Evolutionary conservation across 2,113 vertebrate genomes (phyloP).

Genomic region (Leptocoma aspasia): DNA sequence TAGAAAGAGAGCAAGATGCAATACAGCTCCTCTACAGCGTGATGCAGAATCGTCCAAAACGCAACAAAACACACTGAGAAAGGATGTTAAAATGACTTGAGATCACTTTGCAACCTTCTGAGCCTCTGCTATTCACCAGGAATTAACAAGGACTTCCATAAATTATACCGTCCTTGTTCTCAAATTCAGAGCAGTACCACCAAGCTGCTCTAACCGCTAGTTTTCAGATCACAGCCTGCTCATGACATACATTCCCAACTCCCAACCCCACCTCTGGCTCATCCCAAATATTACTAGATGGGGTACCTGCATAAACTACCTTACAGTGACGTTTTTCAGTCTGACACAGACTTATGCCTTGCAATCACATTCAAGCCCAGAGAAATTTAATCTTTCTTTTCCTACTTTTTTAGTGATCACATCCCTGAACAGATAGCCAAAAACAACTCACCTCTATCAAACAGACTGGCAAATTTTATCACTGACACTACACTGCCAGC

Average conservation of each 20-base stretch:
- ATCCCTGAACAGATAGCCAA: not conserved
- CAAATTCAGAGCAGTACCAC: not conserved
- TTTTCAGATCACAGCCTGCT: not conserved
- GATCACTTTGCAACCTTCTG: not conserved
- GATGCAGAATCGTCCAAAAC: not conserved
- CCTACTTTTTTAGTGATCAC: accelerated
- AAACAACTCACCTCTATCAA: not conserved
- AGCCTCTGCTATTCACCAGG: not conserved
- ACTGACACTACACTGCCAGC: not conserved
- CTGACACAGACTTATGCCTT: not conserved
- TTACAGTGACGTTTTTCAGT: not conserved
- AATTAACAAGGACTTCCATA: not conserved
- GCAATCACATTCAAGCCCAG: not conserved
- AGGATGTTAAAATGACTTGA: not conserved
- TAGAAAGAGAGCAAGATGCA: not conserved
- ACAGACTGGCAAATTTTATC: not conserved
- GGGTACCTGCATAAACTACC: accelerated
- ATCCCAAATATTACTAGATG: not conserved
- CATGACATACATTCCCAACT: not conserved
- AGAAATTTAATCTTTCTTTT: not conserved
- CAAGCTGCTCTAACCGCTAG: not conserved
- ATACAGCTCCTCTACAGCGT: not conserved
- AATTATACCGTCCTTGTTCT: not conserved
- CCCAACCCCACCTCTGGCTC: not conserved
- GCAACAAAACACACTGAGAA: not conserved